phyloP scores from a whole-genome alignment of 1,140 invertebrate species.

The Danaus melanippus region DNA sequence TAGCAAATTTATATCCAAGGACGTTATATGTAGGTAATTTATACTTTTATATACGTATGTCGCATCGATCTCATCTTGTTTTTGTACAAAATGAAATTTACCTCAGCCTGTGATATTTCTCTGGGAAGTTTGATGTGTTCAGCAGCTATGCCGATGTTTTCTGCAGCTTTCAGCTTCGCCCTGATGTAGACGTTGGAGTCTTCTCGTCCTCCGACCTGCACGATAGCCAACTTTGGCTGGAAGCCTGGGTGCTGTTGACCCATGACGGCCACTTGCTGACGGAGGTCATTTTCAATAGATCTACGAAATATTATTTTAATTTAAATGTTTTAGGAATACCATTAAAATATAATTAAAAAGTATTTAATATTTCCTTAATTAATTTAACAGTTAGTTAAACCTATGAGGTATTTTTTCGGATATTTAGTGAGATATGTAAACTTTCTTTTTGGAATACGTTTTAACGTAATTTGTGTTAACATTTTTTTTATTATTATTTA shows the following conservation, averaged over 20 bases:
- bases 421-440: too few relatives aligned
- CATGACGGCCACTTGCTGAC: constrained; percentile 77
- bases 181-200: constrained; percentile 99
- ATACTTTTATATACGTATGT: constrained; percentile 1
- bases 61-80: not conserved
- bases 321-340: too few relatives aligned
- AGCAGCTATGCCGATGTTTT: constrained; percentile 90
- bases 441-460: too few relatives aligned
- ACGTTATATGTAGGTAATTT: too few relatives aligned
- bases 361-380: too few relatives aligned
- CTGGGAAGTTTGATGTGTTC: constrained; percentile 87
- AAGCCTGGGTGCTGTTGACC: constrained; percentile 76
- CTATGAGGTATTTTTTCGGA: too few relatives aligned
- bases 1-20: too few relatives aligned
- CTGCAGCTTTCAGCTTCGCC: constrained; percentile 95
- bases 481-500: too few relatives aligned
- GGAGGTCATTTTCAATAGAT: constrained; percentile 81
- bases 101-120: constrained; percentile 88
- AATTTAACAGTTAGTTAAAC: too few relatives aligned
- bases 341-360: too few relatives aligned
- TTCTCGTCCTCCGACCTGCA: constrained; percentile 93
- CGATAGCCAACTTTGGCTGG: constrained; percentile 84
- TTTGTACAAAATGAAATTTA: constrained; percentile 40
- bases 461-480: too few relatives aligned
- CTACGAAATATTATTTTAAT: constrained; percentile 59